phyloP scores from a whole-genome alignment of 2,888 invertebrate genomes.

The Argyresthia goedartella region DNA sequence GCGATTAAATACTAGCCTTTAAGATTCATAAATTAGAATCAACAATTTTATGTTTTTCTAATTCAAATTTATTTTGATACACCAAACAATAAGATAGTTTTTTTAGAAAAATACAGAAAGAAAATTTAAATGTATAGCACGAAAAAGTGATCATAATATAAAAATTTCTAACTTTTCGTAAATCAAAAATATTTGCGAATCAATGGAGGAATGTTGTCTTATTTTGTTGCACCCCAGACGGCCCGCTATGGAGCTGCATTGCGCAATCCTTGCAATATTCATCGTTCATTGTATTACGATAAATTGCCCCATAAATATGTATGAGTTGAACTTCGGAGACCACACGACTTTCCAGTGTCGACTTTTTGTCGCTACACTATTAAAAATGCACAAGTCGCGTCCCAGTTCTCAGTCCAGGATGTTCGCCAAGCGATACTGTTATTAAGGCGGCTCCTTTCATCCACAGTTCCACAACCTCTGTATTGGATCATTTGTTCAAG shows the following conservation, averaged over 20 bases:
- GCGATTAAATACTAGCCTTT: no score
- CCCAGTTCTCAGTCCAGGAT: conserved; percentile 23
- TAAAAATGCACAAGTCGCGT: conserved; percentile 49
- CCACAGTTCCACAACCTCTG: not conserved
- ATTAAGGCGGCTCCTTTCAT: not conserved
- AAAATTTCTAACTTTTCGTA: not conserved
- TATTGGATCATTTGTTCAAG: not conserved
- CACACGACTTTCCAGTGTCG: conserved; percentile 46
- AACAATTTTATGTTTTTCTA: no score
- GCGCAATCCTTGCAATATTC: conserved; percentile 47
- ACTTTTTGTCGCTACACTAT: conserved; percentile 50
- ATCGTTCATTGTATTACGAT: conserved; percentile 56
- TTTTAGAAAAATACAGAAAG: no score
- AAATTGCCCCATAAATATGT: conserved; percentile 59
- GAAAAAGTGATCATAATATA: no score
- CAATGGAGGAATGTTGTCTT: not conserved
- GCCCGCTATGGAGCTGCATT: conserved; percentile 13
- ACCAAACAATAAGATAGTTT: no score
- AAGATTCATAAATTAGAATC: no score
- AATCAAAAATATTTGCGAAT: not conserved
- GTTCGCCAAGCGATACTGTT: not conserved
- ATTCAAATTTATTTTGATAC: no score
- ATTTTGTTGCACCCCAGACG: not conserved
- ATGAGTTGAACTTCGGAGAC: conserved; percentile 45
- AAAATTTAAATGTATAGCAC: no score